Evolutionary conservation across 37 sponge, comb jelly and placozoan genomes (phyloP).

Genomic region (Mnemiopsis leidyi): DNA sequence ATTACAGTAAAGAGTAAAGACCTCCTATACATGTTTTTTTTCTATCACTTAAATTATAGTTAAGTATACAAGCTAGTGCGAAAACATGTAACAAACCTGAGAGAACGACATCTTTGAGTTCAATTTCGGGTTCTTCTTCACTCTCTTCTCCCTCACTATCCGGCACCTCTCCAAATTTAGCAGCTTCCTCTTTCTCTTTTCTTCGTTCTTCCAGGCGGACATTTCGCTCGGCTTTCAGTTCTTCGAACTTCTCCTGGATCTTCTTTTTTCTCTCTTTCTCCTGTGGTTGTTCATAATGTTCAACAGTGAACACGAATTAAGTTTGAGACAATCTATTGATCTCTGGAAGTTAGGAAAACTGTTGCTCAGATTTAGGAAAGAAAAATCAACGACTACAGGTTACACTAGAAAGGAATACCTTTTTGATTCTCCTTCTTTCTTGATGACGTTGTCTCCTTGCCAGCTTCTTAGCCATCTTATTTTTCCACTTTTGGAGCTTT

Average conservation of each 20-base stretch:
- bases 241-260: conserved; percentile 68
- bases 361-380: too few relatives aligned
- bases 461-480: conserved; percentile 75
- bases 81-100: background rate
- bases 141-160: conserved; percentile 79
- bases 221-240: conserved; percentile 36
- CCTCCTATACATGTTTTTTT: too few relatives aligned
- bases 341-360: too few relatives aligned
- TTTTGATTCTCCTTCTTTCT: conserved; percentile 6
- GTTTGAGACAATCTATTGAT: too few relatives aligned
- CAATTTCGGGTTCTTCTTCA: conserved; percentile 68
- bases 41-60: too few relatives aligned
- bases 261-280: conserved; percentile 70
- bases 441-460: conserved; percentile 16
- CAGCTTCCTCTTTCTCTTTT: conserved; percentile 75
- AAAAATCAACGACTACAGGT: too few relatives aligned
- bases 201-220: conserved; percentile 46
- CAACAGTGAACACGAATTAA: too few relatives aligned
- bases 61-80: too few relatives aligned
- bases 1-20: too few relatives aligned
- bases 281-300: too few relatives aligned
- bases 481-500: conserved; percentile 75
- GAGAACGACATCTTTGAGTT: conserved; percentile 13
- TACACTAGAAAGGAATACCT: too few relatives aligned
- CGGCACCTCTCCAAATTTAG: conserved; percentile 80